These are phyloP conservation scores for Opisthograptis luteolata DNA, from an alignment of 2,888 invertebrate genomes.

Conservation along the genomic window DNA sequence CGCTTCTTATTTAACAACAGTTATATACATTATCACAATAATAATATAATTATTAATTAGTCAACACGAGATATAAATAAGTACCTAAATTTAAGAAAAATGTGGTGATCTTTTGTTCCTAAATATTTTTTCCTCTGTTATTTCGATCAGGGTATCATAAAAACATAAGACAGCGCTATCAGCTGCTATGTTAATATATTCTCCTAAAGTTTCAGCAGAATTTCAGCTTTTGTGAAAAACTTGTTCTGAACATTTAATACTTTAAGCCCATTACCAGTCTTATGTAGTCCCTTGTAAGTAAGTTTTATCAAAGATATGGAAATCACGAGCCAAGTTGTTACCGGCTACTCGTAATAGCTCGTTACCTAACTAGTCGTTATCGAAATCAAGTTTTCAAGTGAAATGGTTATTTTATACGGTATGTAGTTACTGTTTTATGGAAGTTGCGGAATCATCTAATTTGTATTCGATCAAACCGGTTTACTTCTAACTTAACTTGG, in stretches of 20 bases:
- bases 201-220: neutral
- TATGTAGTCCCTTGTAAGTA: conserved; percentile 17
- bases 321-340: conserved; percentile 9
- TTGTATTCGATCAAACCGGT: conserved; percentile 30
- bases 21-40: neutral
- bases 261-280: conserved; percentile 10
- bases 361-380: conserved; percentile 40
- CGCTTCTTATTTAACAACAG: conserved; percentile 3
- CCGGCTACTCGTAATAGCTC: conserved; percentile 19
- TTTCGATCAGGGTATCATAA: no score
- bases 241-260: conserved; percentile 11
- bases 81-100: no score
- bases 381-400: conserved; percentile 37
- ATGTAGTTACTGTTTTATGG: conserved; percentile 21
- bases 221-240: conserved; percentile 9
- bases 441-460: conserved; percentile 33
- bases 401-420: conserved; percentile 37
- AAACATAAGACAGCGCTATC: no score
- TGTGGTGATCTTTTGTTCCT: no score
- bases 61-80: no score
- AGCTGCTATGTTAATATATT: conserved; percentile 10
- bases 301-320: conserved; percentile 23
- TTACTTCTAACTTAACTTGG: conserved; percentile 21
- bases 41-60: no score
- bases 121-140: no score